Conservation (phyloP, 1,140 invertebrate species). For the Heliconius himera region DNA sequence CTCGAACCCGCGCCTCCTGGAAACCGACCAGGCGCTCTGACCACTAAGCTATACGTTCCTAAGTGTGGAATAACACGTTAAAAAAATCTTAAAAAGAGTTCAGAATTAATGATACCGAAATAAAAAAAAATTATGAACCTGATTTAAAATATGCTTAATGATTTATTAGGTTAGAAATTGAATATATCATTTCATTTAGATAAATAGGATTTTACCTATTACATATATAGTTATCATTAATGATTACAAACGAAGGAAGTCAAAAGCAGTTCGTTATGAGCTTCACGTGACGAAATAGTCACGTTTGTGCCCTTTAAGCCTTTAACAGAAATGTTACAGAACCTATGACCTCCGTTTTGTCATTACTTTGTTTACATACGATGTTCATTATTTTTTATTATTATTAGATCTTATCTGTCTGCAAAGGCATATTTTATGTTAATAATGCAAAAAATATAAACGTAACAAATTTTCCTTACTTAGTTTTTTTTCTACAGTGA, state of each 20-base stretch:
- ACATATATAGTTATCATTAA: too few species aligned
- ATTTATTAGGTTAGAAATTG: not conserved
- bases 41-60: too few species aligned
- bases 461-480: not conserved
- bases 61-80: too few species aligned
- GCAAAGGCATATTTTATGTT: not conserved
- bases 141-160: not conserved
- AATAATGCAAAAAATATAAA: not conserved
- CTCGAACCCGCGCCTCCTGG: too few species aligned
- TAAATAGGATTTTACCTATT: conserved; percentile 6
- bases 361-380: not conserved
- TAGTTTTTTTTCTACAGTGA: not conserved
- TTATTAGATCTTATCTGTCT: too few species aligned
- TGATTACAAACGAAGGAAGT: conserved; percentile 7
- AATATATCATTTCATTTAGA: conserved; percentile 5
- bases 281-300: conserved; percentile 32
- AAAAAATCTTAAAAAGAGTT: too few species aligned
- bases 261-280: conserved; percentile 18
- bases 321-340: conserved; percentile 19
- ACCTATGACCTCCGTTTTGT: not conserved
- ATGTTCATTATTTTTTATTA: not conserved
- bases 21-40: too few species aligned
- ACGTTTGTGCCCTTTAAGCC: conserved; percentile 33
- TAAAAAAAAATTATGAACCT: too few species aligned
- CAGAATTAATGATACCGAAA: too few species aligned